A percentile compares a stretch with the other conserved stretches of the same genome.
phyloP scores from a whole-genome alignment of 2,888 invertebrate genomes.

The Dimorphilus gyrociliatus region DNA sequence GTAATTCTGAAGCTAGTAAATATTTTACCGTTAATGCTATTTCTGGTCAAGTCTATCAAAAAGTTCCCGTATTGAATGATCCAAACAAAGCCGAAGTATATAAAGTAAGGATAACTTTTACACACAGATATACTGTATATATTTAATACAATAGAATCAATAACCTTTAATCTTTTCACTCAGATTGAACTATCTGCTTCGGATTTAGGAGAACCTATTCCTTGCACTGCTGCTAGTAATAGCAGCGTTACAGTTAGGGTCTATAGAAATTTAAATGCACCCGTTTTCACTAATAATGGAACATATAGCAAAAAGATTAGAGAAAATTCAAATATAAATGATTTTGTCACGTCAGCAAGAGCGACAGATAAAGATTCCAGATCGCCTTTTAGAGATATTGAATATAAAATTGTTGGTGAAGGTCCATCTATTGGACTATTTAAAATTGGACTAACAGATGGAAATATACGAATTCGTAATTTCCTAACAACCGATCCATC shows the following conservation, averaged over 20 bases:
- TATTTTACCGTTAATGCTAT: conserved; percentile 7
- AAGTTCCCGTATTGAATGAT: conserved; percentile 11
- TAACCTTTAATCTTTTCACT: background rate
- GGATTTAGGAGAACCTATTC: conserved; percentile 7
- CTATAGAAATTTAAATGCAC: conserved; percentile 9
- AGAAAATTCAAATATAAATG: conserved; percentile 7
- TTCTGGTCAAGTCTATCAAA: conserved; percentile 10
- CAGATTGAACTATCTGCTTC: conserved; percentile 4
- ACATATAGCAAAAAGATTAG: conserved; percentile 7
- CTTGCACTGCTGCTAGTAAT: conserved; percentile 7
- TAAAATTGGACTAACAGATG: no score
- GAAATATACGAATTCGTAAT: no score
- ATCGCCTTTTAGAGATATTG: no score
- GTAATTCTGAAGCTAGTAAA: conserved; percentile 7
- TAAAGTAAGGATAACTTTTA: conserved; percentile 10
- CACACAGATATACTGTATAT: background rate
- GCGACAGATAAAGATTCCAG: conserved; percentile 9
- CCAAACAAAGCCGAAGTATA: conserved; percentile 14
- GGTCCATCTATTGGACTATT: no score
- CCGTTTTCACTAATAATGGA: conserved; percentile 9
- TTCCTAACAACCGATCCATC: no score
- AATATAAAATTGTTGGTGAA: no score
- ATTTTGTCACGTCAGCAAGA: conserved; percentile 6
- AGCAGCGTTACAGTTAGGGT: conserved; percentile 9
- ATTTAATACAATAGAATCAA: background rate